Evolutionary conservation across 2,888 invertebrate species (phyloP), one percentile per base, ranked within the genome.

Genomic region (Clanis bilineata): DNA sequence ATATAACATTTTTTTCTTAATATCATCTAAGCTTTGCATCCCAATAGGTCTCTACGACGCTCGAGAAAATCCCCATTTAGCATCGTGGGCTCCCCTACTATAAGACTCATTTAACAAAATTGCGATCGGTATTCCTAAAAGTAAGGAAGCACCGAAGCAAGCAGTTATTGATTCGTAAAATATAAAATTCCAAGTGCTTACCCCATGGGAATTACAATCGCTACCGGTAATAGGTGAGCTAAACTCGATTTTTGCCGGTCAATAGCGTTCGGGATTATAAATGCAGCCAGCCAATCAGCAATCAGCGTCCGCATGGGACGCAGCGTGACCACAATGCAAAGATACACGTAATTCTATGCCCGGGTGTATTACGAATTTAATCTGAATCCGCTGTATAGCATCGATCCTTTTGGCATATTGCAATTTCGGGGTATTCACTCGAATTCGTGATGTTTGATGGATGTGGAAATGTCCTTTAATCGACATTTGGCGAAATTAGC

Each of bases 301-400:
- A 56, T 59, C 56, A 57, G 43, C 36, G 57, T 54, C 6, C 60
- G 41, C 54, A 41, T 32, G 54, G 60, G 51, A 45, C 44, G 44
- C 25, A 43, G 41, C 60, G 60, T 61, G 60, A 61, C 57, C 38
- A 43, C 43, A 57, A 57, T 61, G 54, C 60, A 61, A 61, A 61
- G 57, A 61, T 61, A 54, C 57, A 10, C 57, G 60, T 43, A 57
- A 61, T 57, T 44, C 57, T 54, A 51, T 41, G 15, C 57, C 57
- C 59, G 23, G 15, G 59, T 56, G 59, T 59, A 59, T 59, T 58
- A 51, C 51, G 18, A 51, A 51, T 51, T 47, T 36, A 38, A 28
- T 23, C 39, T 22, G n/a, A 18, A 23, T 22, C n/a, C 4, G 25
- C 28, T 47, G 22, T 51, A 32, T n/a, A n/a, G n/a, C n/a, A n/a